Conservation (phyloP, 2,888 invertebrate species). For the Eupithecia inturbata region DNA sequence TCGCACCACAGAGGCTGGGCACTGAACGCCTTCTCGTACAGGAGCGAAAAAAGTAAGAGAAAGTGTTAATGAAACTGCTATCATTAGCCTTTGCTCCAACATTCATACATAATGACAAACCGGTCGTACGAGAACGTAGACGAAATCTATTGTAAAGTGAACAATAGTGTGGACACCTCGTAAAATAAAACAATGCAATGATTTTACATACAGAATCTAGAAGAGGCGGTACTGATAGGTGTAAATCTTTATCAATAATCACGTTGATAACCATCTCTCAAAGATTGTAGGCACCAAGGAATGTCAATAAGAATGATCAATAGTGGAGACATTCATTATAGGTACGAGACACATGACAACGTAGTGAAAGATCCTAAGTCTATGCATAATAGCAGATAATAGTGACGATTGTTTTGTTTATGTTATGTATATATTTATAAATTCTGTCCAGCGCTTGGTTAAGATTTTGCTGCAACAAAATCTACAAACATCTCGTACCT, state of each 20-base stretch:
- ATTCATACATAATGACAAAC: slow-evolving; percentile 56
- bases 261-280: slow-evolving; percentile 27
- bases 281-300: background rate
- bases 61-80: slow-evolving; percentile 34
- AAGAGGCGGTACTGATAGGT: slow-evolving; percentile 50
- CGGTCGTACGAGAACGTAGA: slow-evolving; percentile 62
- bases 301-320: slow-evolving; percentile 16
- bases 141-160: slow-evolving; percentile 67
- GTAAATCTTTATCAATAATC: slow-evolving; percentile 35
- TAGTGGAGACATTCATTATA: background rate
- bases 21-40: background rate
- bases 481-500: too few species aligned
- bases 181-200: slow-evolving; percentile 70
- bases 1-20: background rate
- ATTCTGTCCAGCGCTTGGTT: too few species aligned
- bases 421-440: too few species aligned
- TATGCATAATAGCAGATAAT: too few species aligned
- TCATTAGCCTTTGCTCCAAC: slow-evolving; percentile 46
- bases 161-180: slow-evolving; percentile 73
- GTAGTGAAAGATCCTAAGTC: too few species aligned
- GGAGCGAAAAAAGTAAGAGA: background rate
- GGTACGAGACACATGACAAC: too few species aligned
- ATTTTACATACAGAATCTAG: slow-evolving; percentile 57
- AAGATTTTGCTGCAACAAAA: too few species aligned
- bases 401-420: too few species aligned